Percentiles rank a stretch among this genome's conserved stretches.
These are phyloP conservation scores for Drosophila falleni DNA, from an alignment of 2,888 invertebrate species.

Conservation along the genomic window DNA sequence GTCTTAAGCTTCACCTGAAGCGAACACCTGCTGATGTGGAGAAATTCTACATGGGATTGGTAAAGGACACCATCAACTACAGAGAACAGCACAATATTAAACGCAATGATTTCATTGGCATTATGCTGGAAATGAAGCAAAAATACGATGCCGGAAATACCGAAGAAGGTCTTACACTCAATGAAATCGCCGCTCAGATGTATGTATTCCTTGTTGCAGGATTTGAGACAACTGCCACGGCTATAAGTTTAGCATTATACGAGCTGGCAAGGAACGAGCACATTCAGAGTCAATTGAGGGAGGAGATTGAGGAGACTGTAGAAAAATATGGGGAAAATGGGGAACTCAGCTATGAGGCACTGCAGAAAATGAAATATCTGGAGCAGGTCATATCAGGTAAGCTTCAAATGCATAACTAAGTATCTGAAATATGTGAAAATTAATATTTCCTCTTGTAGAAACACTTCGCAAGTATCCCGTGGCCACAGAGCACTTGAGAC, in stretches of 20 bases:
- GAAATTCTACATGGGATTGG: constrained; percentile 85
- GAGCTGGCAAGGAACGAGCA: constrained; percentile 74
- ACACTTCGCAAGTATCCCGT: constrained; percentile 87
- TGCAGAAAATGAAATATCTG: constrained; percentile 85
- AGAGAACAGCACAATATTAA: constrained; percentile 81
- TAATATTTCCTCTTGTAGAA: constrained; percentile 80
- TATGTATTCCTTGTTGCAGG: constrained; percentile 86
- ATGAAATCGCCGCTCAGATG: constrained; percentile 82
- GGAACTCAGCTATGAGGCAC: constrained; percentile 82
- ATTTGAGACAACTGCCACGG: constrained; percentile 89
- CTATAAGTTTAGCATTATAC: constrained; percentile 86
- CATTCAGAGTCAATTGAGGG: constrained; percentile 79
- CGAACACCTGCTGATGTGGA: constrained; percentile 64
- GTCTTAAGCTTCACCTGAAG: constrained; percentile 64
- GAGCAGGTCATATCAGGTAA: constrained; percentile 86
- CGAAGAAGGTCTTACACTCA: constrained; percentile 73
- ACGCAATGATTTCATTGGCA: constrained; percentile 87
- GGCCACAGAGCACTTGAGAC: constrained; percentile 73
- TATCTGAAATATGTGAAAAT: not conserved
- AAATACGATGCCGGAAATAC: constrained; percentile 67
- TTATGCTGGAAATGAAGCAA: constrained; percentile 72
- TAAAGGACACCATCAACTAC: constrained; percentile 65
- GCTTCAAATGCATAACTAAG: not conserved
- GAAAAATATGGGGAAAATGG: constrained; percentile 67
- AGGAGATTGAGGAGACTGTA: constrained; percentile 83